phyloP scores from a whole-genome alignment of 2,113 vertebrate genomes.

The Anthoscopus minutus region DNA sequence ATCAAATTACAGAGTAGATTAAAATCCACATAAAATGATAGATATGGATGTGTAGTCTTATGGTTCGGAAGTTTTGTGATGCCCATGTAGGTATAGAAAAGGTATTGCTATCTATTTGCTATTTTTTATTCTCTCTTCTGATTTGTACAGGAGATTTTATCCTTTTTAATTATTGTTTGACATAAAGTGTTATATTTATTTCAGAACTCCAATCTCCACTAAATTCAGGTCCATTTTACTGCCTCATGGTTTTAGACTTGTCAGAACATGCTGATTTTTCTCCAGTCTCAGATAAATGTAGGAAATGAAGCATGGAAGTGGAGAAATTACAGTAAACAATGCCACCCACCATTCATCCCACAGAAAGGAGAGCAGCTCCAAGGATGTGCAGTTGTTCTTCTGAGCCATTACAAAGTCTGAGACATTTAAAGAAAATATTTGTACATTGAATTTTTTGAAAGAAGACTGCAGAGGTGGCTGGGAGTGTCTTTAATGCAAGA shows the following conservation, averaged over 20 bases:
- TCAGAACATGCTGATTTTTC: conserved; percentile 66
- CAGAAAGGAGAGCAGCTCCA: conserved; percentile 35
- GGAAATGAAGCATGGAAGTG: conserved; percentile 66
- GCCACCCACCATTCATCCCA: neutral
- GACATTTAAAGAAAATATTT: conserved; percentile 57
- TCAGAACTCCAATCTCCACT: conserved; percentile 55
- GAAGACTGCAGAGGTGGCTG: conserved; percentile 45
- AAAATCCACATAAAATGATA: neutral
- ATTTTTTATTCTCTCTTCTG: conserved; percentile 76
- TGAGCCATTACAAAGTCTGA: conserved; percentile 53
- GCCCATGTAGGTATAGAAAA: conserved; percentile 59
- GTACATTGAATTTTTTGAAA: conserved; percentile 56
- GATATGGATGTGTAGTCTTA: neutral
- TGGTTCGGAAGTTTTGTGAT: conserved; percentile 54
- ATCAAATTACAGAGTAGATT: neutral
- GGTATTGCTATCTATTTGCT: conserved; percentile 73
- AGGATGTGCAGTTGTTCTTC: conserved; percentile 43
- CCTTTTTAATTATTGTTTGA: conserved; percentile 69
- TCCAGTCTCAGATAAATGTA: conserved; percentile 53
- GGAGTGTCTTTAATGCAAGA: conserved; percentile 50
- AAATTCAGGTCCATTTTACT: conserved; percentile 68
- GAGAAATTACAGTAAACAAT: conserved; percentile 54
- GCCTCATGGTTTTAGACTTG: conserved; percentile 51
- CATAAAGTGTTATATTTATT: conserved; percentile 73
- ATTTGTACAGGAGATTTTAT: conserved; percentile 78